Conservation (phyloP, 2,888 invertebrate genomes). For the Chesias legatella region DNA sequence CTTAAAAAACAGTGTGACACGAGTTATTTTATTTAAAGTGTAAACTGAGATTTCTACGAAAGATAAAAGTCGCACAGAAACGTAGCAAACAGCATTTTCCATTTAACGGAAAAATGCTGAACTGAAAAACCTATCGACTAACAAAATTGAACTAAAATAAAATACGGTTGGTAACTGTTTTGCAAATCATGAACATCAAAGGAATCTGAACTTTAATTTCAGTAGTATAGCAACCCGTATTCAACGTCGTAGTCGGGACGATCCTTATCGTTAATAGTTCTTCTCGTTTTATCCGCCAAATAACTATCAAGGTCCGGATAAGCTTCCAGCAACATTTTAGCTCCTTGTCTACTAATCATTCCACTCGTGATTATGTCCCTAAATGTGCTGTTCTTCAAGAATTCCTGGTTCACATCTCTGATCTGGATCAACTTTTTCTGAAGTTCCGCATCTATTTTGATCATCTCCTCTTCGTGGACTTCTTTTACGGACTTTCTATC, state of each 20-base stretch:
- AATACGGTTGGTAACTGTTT: background rate
- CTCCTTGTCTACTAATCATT: slow-evolving; percentile 39
- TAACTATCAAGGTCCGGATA: slow-evolving; percentile 50
- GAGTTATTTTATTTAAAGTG: too few species aligned
- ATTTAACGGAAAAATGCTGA: slow-evolving; percentile 7
- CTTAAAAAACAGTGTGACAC: too few species aligned
- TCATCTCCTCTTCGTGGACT: slow-evolving; percentile 49
- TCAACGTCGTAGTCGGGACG: slow-evolving; percentile 58
- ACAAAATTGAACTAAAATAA: slow-evolving; percentile 2
- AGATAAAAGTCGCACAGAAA: slow-evolving; percentile 3
- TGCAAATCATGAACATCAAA: slow-evolving; percentile 8
- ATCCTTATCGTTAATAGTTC: slow-evolving; percentile 24
- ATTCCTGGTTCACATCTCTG: slow-evolving; percentile 44
- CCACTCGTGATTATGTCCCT: slow-evolving; percentile 56
- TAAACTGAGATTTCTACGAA: too few species aligned
- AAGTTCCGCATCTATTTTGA: slow-evolving; percentile 47
- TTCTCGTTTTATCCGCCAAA: slow-evolving; percentile 29
- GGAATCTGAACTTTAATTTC: slow-evolving; percentile 35
- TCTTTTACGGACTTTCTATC: slow-evolving; percentile 53
- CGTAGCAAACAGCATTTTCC: slow-evolving; percentile 9
- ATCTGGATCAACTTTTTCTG: slow-evolving; percentile 44
- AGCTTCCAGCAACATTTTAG: slow-evolving; percentile 43
- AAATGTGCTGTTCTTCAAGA: slow-evolving; percentile 50
- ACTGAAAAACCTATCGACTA: background rate
- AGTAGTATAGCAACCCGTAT: slow-evolving; percentile 55